Evolutionary conservation across 2,797 vertebrate species (phyloP).

Genomic region (Rhynchonycteris naso): DNA sequence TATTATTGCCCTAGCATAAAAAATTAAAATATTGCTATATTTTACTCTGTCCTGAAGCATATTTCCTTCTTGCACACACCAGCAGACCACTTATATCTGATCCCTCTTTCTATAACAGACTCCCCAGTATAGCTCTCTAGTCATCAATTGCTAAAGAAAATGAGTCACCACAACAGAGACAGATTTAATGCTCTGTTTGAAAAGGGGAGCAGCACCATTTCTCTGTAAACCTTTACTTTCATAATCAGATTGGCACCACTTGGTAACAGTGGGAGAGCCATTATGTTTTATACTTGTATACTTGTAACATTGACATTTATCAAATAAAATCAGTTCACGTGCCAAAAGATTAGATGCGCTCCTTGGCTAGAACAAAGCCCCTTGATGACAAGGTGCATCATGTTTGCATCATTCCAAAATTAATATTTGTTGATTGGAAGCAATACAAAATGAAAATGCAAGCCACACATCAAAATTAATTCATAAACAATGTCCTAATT

Average conservation of each 20-base stretch:
- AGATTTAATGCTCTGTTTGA: neutral
- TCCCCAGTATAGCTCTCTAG: neutral
- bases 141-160: constrained; percentile 11
- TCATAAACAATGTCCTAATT: neutral
- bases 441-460: constrained; percentile 3
- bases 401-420: neutral
- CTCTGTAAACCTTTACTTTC: neutral
- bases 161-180: neutral
- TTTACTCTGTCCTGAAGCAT: neutral
- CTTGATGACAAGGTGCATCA: neutral
- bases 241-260: neutral
- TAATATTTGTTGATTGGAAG: neutral
- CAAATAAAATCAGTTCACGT: neutral
- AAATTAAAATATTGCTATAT: neutral
- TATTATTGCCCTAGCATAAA: neutral
- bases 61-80: neutral
- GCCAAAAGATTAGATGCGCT: neutral
- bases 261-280: neutral
- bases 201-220: neutral
- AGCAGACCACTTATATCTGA: neutral
- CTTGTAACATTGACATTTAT: neutral
- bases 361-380: neutral
- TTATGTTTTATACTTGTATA: neutral
- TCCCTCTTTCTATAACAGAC: neutral
- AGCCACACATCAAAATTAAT: neutral